Conservation (phyloP, 2,888 invertebrate species). For the Didymodactylos carnosus region DNA sequence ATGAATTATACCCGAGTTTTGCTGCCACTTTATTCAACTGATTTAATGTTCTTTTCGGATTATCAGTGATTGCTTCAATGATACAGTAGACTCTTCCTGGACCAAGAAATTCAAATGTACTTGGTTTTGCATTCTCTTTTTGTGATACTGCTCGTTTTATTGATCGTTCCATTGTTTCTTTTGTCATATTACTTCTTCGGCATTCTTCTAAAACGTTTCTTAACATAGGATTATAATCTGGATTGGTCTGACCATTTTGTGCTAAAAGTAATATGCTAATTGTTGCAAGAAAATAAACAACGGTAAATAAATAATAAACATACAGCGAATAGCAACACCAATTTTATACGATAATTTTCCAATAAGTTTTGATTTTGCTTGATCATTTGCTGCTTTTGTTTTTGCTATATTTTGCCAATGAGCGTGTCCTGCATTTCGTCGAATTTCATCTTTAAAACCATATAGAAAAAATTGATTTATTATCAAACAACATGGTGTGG, state of each 20-base stretch:
- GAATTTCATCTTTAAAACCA: neutral
- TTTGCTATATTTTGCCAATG: constrained; percentile 1
- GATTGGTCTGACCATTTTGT: neutral
- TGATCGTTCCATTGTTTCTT: neutral
- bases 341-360: neutral
- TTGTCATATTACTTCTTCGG: neutral
- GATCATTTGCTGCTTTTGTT: neutral
- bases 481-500: too few species aligned
- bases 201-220: neutral
- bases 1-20: neutral
- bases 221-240: neutral
- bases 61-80: neutral
- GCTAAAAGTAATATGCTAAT: neutral
- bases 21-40: neutral
- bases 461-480: neutral
- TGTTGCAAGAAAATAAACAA: neutral
- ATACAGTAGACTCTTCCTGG: neutral
- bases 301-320: neutral
- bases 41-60: neutral
- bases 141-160: neutral
- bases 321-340: neutral
- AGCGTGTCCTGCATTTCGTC: neutral
- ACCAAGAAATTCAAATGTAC: neutral
- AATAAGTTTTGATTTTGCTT: neutral
- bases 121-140: neutral